Evolutionary conservation across 2,113 vertebrate genomes (phyloP).

Genomic region (Halcyon senegalensis): DNA sequence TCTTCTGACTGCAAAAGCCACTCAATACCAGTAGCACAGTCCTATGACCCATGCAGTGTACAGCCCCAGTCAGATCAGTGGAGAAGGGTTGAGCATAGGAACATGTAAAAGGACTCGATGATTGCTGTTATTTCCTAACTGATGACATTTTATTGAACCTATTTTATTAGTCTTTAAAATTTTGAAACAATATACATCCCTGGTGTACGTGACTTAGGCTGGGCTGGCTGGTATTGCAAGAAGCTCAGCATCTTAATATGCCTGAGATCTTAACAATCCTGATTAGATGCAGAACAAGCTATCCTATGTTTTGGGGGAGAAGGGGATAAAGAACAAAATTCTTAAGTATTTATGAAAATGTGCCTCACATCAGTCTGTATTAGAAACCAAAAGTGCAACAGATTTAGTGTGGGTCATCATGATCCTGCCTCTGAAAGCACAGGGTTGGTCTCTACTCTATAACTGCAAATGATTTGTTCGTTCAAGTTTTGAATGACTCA

Average conservation of each 20-base stretch:
- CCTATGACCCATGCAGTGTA: fast-evolving
- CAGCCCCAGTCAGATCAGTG: not conserved
- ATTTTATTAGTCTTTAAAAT: not conserved
- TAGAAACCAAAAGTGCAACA: not conserved
- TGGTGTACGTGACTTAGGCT: not conserved
- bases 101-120: not conserved
- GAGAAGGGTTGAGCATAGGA: not conserved
- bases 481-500: not conserved
- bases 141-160: not conserved
- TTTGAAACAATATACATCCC: not conserved
- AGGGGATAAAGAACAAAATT: too few species aligned
- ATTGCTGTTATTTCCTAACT: not conserved
- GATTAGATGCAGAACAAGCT: not conserved
- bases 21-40: not conserved
- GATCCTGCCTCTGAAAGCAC: not conserved
- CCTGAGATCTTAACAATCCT: not conserved
- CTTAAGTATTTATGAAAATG: not conserved
- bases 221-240: not conserved
- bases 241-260: not conserved
- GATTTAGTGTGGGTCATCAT: not conserved
- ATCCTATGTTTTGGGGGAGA: not conserved
- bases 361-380: not conserved
- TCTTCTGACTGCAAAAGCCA: not conserved
- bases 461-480: not conserved
- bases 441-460: not conserved